Percentiles rank a stretch among this genome's conserved stretches.
phyloP scores from a whole-genome alignment of 2,797 vertebrate species.

The Eutrigla gurnardus region DNA sequence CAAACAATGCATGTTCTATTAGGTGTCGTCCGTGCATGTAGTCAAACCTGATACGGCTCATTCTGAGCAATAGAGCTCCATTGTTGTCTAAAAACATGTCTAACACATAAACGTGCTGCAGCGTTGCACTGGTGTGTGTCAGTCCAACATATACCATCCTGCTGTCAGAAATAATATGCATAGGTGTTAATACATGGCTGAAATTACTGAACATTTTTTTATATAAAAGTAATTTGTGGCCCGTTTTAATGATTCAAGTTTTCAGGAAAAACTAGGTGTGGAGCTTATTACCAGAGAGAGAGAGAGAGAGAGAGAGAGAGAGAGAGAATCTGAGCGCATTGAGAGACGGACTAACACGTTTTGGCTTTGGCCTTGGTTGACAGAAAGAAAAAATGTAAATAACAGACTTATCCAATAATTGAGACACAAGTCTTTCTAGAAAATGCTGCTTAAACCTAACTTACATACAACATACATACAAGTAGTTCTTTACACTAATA shows the following conservation, averaged over 20 bases:
- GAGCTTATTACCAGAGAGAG: not conserved
- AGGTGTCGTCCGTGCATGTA: not conserved
- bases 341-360: not conserved
- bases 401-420: not conserved
- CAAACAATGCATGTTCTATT: not conserved
- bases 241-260: not conserved
- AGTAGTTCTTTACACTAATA: not conserved
- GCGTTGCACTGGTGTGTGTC: not conserved
- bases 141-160: not conserved
- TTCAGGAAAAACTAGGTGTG: not conserved
- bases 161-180: not conserved
- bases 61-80: not conserved
- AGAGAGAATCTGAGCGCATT: not conserved
- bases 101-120: not conserved
- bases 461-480: not conserved
- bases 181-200: not conserved
- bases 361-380: not conserved
- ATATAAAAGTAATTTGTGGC: not conserved
- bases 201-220: not conserved
- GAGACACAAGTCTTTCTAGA: not conserved
- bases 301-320: too few relatives aligned
- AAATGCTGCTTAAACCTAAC: not conserved
- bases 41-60: not conserved
- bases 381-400: not conserved
- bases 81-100: not conserved